Conservation (phyloP, 2,888 invertebrate genomes). For the Trichopoda pennipes region DNA sequence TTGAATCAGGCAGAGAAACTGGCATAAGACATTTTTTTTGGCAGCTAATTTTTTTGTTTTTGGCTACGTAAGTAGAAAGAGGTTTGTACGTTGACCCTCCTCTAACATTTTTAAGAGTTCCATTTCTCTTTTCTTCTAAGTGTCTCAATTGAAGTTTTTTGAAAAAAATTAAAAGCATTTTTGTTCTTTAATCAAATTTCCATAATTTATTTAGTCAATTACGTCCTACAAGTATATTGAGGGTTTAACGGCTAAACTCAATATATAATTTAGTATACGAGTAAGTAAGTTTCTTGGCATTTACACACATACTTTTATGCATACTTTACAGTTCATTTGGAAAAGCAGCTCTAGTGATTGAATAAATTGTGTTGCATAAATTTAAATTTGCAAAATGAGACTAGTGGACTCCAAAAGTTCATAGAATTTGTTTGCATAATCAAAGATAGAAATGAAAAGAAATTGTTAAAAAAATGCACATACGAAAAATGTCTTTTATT, state of each 20-base stretch:
- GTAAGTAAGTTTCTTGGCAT: conserved; percentile 12
- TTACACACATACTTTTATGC: no score
- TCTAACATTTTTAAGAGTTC: neutral
- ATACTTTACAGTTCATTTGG: neutral
- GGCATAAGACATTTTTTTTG: conserved; percentile 24
- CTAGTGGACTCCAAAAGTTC: neutral
- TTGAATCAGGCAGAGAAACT: conserved; percentile 40
- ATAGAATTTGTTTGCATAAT: conserved; percentile 33
- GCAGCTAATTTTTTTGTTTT: conserved; percentile 16
- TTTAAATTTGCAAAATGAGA: conserved; percentile 58
- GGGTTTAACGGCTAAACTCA: neutral
- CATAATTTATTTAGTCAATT: neutral
- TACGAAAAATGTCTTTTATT: conserved; percentile 16
- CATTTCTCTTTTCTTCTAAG: neutral
- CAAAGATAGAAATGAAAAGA: conserved; percentile 52
- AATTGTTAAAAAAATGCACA: conserved; percentile 11
- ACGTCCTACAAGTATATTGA: neutral
- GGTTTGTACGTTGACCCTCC: neutral
- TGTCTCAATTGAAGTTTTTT: neutral
- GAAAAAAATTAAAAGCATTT: neutral
- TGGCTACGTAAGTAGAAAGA: neutral
- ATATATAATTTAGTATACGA: neutral
- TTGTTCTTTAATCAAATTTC: neutral
- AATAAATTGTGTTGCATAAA: conserved; percentile 49
- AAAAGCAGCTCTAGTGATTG: conserved; percentile 6